Base-by-base conservation (phyloP, 2,888 invertebrate species). In the Protula sp. region DNA sequence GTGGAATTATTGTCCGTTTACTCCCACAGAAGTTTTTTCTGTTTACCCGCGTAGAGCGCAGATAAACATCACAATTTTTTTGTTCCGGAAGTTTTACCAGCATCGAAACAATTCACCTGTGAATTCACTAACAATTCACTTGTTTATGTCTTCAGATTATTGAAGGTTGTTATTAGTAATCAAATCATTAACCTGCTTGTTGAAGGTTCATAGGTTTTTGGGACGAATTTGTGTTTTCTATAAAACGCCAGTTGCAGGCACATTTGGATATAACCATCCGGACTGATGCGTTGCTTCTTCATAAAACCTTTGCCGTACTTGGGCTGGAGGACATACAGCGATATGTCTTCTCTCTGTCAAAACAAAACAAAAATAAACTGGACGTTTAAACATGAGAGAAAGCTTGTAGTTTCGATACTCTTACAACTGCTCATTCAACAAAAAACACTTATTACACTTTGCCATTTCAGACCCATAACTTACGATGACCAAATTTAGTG, bases 221-320 rank as follows among this genome's bases (percentile, higher is more conserved):
- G 9, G 19, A 38, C 19, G 9, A 14, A 9, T 14, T 38, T 38
- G 38, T 38, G 38, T 19, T 14, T 9, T 38, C 19, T 38, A 38
- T 38, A 38, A 38, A 14, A 38, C 9, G 38, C 38, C 38, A 38
- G 38, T 38, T 38, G 50, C 9, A 50, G 24, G 5, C 22, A 5
- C 24, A 50, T 24, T 71, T 73, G 73, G 38, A 72, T 62, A 57
- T 68, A 74, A 4, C 72, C 73, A 68, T 74, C 74, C 2, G 74
- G 74, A 54, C 73, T 73, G 52, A 73, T 54, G 26, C 69, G 64
- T 51, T 67, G 66, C 62, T 75, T 77, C 62, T 70, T 76, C 53
- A 74, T 71, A 54, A 61, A 68, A 1, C 72, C 72, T 64, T 74
- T 74, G 24, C 74, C 72, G 64, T 69, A 72, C 19, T 66, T 69